Conservation (phyloP, 1,140 invertebrate species). For the Drosophila rhopaloa region DNA sequence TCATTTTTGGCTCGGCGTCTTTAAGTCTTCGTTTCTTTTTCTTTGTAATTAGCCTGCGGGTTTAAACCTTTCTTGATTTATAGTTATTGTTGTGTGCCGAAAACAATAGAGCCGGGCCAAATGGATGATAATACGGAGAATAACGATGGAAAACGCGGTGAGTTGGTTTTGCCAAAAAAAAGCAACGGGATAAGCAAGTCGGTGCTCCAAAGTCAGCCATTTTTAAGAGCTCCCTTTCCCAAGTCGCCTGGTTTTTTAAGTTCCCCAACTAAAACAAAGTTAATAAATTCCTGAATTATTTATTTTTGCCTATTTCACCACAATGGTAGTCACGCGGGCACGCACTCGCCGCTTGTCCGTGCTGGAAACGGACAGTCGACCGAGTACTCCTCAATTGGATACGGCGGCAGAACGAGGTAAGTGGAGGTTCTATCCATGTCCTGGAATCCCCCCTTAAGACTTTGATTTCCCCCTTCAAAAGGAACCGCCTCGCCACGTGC, state of each 20-base stretch:
- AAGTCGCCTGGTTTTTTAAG: not conserved
- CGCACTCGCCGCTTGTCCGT: constrained; percentile 58
- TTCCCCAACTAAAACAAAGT: not conserved
- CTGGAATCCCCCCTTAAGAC: not conserved
- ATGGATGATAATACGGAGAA: constrained; percentile 49
- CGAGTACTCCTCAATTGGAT: constrained; percentile 61
- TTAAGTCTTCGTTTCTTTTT: constrained; percentile 4
- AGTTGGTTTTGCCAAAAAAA: constrained; percentile 12
- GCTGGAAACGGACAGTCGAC: constrained; percentile 61
- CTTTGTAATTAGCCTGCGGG: constrained; percentile 10
- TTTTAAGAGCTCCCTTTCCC: not conserved
- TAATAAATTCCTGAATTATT: not conserved
- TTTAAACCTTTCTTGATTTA: not conserved
- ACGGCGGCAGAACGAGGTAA: constrained; percentile 51
- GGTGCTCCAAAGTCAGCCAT: constrained; percentile 3
- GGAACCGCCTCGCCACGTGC: constrained; percentile 58
- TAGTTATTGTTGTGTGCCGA: not conserved
- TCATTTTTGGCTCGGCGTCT: constrained; percentile 6
- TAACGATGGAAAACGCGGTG: constrained; percentile 33
- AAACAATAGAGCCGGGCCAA: not conserved
- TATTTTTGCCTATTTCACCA: not conserved
- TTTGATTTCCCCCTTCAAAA: not conserved
- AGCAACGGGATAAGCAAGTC: constrained; percentile 2
- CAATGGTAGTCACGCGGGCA: constrained; percentile 63
- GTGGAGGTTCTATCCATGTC: not conserved